phyloP scores from a whole-genome alignment of 2,113 vertebrate species.

The Elaphurus davidianus region DNA sequence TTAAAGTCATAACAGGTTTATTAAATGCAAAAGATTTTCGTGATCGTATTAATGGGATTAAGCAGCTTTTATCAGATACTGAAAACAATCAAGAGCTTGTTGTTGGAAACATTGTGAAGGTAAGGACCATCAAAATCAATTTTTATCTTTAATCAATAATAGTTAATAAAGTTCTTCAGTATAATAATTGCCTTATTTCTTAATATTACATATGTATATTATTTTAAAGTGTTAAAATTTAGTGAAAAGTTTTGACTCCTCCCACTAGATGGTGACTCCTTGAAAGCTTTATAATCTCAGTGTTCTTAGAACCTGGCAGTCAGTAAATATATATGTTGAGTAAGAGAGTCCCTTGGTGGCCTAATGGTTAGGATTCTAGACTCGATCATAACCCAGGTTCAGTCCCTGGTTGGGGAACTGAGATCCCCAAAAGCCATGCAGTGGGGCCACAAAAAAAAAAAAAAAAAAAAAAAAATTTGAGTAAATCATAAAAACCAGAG shows the following conservation, averaged over 20 bases:
- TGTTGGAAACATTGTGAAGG: constrained; percentile 88
- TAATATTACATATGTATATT: background rate
- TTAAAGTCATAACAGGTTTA: constrained; percentile 82
- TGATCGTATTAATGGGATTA: constrained; percentile 89
- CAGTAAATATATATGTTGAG: background rate
- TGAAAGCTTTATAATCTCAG: background rate
- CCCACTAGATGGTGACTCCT: background rate
- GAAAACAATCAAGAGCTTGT: constrained; percentile 87
- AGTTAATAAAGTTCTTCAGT: background rate
- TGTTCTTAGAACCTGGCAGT: background rate
- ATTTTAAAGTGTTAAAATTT: constrained; percentile 31
- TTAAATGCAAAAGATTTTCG: constrained; percentile 92
- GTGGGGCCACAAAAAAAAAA: background rate
- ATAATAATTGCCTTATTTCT: background rate
- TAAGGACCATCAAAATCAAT: constrained; percentile 63
- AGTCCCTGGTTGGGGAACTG: background rate
- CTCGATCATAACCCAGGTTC: background rate
- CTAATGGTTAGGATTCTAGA: background rate
- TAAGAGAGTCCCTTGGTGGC: background rate
- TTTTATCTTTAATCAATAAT: background rate
- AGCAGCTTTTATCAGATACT: constrained; percentile 88
- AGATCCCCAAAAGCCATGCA: background rate
- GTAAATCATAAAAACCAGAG: background rate
- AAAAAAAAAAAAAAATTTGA: background rate
- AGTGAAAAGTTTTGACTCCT: background rate